These are phyloP conservation scores for Salminus brasiliensis DNA, from an alignment of 2,113 vertebrate genomes.

Conservation along the genomic window DNA sequence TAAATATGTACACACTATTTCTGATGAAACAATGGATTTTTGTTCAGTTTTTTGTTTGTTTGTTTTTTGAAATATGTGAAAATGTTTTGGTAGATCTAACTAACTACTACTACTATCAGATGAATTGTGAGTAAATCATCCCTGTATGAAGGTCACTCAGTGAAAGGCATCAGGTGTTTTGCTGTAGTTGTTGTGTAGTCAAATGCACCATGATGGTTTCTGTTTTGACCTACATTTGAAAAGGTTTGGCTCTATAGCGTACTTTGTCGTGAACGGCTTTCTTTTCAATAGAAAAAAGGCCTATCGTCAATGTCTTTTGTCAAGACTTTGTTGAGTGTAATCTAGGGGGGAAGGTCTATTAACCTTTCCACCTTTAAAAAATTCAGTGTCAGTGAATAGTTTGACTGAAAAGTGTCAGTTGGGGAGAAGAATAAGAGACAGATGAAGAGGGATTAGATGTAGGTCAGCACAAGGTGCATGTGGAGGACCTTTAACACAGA, in stretches of 20 bases:
- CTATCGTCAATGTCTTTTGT: neutral
- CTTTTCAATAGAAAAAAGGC: neutral
- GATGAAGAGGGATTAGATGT: slow-evolving; percentile 23
- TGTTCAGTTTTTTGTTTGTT: too few relatives aligned
- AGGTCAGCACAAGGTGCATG: neutral
- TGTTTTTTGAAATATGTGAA: too few relatives aligned
- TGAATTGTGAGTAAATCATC: too few relatives aligned
- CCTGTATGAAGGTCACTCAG: too few relatives aligned
- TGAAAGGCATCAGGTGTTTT: neutral
- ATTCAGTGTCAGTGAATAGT: neutral
- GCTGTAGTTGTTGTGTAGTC: neutral
- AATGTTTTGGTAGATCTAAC: too few relatives aligned
- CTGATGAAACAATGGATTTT: too few relatives aligned
- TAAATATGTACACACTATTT: too few relatives aligned
- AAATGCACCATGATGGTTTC: neutral
- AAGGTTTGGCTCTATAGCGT: neutral
- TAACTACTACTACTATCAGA: too few relatives aligned
- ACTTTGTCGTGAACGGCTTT: neutral
- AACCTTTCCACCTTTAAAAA: neutral
- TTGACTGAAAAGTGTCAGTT: neutral
- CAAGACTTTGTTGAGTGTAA: neutral
- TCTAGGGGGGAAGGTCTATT: neutral
- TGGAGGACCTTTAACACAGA: neutral
- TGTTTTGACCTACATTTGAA: neutral
- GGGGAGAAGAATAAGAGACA: neutral